Percentiles rank a stretch among this genome's conserved stretches.
Conservation (phyloP, 2,797 vertebrate genomes). For the Pristis pectinata region DNA sequence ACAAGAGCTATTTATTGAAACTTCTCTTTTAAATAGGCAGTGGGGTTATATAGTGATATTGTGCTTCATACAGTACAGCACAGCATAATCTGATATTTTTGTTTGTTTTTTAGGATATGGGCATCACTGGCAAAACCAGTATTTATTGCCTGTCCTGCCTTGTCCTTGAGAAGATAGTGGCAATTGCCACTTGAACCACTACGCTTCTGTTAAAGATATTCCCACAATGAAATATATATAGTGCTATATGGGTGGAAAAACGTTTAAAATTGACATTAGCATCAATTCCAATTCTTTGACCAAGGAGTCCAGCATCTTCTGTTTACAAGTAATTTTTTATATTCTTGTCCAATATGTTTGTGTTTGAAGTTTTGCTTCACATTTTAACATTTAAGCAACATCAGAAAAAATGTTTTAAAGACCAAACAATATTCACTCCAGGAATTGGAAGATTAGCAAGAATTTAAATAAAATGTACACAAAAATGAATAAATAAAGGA, state of each 20-base stretch:
- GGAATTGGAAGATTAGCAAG: background rate
- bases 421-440: background rate
- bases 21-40: background rate
- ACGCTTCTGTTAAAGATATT: too few species aligned
- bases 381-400: background rate
- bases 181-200: too few species aligned
- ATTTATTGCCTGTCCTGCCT: too few species aligned
- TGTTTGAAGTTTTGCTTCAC: background rate
- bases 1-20: background rate
- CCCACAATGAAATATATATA: too few species aligned
- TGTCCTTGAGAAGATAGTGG: too few species aligned
- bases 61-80: background rate
- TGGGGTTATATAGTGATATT: too few species aligned
- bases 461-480: background rate
- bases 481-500: background rate
- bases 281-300: too few species aligned
- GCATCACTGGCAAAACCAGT: too few species aligned
- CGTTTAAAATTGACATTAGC: too few species aligned
- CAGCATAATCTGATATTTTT: background rate
- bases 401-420: background rate
- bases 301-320: too few species aligned
- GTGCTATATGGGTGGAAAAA: too few species aligned
- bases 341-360: background rate
- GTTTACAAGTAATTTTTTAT: background rate
- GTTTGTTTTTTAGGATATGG: too few species aligned